Evolutionary conservation across 2,797 vertebrate genomes (phyloP).

Genomic region (Ficedula albicollis): DNA sequence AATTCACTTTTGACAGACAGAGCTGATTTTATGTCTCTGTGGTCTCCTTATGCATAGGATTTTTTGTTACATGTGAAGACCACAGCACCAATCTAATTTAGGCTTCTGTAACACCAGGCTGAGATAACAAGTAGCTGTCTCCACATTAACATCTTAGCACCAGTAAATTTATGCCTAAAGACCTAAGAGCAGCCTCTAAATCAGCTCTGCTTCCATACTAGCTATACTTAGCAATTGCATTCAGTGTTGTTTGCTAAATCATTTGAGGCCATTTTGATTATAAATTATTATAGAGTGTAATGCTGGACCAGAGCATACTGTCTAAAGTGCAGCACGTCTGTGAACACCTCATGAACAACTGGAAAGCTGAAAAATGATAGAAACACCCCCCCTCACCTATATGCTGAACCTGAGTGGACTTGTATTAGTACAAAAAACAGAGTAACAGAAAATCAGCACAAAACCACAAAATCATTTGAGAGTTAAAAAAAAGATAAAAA

Average conservation of each 20-base stretch:
- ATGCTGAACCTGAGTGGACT: neutral
- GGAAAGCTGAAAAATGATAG: neutral
- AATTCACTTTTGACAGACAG: neutral
- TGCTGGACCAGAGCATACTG: neutral
- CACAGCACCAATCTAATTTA: neutral
- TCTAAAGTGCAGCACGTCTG: neutral
- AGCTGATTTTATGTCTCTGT: neutral
- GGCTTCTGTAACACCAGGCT: neutral
- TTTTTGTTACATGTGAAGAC: neutral
- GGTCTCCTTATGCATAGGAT: neutral
- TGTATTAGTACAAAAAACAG: accelerated
- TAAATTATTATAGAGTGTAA: neutral
- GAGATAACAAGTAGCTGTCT: neutral
- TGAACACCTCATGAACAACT: neutral
- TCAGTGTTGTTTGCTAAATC: neutral
- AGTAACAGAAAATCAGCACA: neutral
- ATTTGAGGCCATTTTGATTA: neutral
- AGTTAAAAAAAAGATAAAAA: neutral
- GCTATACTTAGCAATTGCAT: neutral
- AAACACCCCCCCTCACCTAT: neutral
- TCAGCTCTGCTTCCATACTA: neutral
- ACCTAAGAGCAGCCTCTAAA: neutral
- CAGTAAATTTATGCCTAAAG: neutral
- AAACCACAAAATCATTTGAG: neutral
- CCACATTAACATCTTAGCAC: neutral